Percentiles rank a stretch among this genome's conserved stretches.
phyloP scores from a whole-genome alignment of 2,797 vertebrate species.

The Limosa lapponica region DNA sequence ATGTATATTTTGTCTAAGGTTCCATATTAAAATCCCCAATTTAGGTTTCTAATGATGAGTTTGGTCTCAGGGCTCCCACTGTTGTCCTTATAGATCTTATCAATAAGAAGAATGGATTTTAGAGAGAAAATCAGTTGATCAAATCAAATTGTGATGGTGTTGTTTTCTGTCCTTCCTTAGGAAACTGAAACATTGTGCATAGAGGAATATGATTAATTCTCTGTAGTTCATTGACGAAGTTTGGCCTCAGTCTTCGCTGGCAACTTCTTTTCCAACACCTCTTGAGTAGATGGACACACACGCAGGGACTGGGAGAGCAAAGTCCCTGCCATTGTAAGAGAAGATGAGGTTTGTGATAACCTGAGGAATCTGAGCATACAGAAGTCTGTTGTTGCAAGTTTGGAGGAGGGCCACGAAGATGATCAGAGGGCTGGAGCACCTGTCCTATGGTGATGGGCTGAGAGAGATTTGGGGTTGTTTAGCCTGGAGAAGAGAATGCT shows the following conservation, averaged over 20 bases:
- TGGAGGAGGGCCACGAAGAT: neutral
- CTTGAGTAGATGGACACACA: neutral
- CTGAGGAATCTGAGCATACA: neutral
- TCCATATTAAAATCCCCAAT: neutral
- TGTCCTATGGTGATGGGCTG: neutral
- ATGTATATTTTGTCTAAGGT: neutral
- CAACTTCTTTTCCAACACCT: neutral
- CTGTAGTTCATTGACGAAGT: neutral
- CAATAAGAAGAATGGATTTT: neutral
- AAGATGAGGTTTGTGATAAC: neutral
- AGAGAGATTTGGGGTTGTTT: neutral
- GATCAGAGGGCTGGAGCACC: neutral
- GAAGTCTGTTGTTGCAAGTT: neutral
- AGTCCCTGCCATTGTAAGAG: neutral
- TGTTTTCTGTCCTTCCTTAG: neutral
- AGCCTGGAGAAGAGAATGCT: neutral
- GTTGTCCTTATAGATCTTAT: neutral
- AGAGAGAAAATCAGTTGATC: neutral
- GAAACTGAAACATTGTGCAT: neutral
- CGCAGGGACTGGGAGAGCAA: neutral
- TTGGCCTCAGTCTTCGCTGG: neutral
- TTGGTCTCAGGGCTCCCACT: neutral
- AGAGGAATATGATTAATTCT: neutral
- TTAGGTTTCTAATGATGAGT: neutral
- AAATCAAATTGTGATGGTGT: neutral